Percentiles rank a stretch among this genome's conserved stretches.
Conservation (phyloP, 2,113 vertebrate genomes). For the Rhabdomys dilectus region DNA sequence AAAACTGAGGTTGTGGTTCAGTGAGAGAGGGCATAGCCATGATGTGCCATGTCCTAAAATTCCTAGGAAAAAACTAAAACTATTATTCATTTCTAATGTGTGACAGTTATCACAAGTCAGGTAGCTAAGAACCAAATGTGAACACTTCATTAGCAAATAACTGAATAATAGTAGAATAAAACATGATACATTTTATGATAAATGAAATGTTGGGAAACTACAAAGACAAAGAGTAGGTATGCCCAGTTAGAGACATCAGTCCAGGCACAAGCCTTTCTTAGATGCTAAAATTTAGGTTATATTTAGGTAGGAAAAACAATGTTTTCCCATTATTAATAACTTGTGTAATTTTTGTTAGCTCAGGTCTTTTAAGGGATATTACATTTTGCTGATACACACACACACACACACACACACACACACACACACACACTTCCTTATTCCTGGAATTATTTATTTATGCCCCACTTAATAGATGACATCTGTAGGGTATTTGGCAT, state of each 20-base stretch:
- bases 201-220: background rate
- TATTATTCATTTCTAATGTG: background rate
- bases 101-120: background rate
- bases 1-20: background rate
- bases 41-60: no score
- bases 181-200: background rate
- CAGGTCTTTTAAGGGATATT: background rate
- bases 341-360: background rate
- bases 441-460: background rate
- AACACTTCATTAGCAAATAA: background rate
- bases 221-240: background rate
- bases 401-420: no score
- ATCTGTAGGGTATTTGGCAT: no score
- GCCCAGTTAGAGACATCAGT: background rate
- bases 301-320: background rate
- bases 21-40: background rate
- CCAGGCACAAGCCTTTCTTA: background rate
- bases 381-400: no score
- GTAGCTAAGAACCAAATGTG: background rate
- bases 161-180: background rate
- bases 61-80: background rate
- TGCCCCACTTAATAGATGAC: background rate
- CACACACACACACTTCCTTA: background rate
- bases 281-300: background rate
- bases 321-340: background rate